phyloP scores from a whole-genome alignment of 2,888 invertebrate species.

The Pachycephus smyrnensis region DNA sequence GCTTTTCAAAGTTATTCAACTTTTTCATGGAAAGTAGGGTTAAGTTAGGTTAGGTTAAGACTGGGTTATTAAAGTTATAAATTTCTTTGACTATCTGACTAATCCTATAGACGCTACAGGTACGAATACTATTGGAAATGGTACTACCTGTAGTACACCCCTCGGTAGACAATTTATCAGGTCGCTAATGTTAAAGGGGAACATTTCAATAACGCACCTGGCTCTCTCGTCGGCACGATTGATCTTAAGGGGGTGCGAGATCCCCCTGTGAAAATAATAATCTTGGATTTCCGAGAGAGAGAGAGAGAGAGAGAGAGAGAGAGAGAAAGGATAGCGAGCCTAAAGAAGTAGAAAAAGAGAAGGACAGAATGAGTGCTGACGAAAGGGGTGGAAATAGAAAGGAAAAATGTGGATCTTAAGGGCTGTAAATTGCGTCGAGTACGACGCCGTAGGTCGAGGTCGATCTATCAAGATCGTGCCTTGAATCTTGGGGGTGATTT shows the following conservation, averaged over 20 bases:
- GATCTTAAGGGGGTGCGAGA: not conserved
- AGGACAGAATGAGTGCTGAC: not conserved
- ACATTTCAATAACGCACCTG: slow-evolving; percentile 4
- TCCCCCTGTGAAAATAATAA: not conserved
- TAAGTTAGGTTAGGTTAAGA: not conserved
- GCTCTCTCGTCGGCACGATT: not conserved
- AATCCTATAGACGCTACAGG: not conserved
- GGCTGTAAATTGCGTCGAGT: not conserved
- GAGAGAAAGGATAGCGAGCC: not conserved
- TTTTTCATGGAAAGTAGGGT: not conserved
- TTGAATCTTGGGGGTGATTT: not conserved
- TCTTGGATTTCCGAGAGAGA: not conserved
- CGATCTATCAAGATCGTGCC: not conserved
- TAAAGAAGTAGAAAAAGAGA: not conserved
- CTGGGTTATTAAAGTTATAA: not conserved
- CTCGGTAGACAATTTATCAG: not conserved
- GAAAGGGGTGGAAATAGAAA: not conserved
- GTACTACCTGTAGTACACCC: not conserved
- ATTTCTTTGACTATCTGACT: not conserved
- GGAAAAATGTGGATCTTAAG: not conserved
- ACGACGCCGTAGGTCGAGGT: not conserved
- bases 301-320: not conserved
- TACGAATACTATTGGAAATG: not conserved
- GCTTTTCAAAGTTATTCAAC: not conserved
- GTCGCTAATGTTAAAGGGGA: not conserved